Conservation (phyloP, 2,113 vertebrate genomes). For the Neodontobutis hainanensis region DNA sequence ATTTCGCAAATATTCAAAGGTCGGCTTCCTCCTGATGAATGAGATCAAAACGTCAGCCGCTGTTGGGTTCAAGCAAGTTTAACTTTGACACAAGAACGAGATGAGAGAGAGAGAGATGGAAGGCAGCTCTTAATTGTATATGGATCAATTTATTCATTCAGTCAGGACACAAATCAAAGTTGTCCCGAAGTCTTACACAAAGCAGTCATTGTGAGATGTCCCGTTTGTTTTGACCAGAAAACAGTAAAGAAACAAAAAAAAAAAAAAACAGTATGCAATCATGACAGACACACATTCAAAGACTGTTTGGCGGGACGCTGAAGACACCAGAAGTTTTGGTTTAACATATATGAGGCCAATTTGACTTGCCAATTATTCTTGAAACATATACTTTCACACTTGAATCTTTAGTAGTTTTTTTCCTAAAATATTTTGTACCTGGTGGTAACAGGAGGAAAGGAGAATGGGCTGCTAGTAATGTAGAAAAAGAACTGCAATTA, state of each 20-base stretch:
- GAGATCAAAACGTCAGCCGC: background rate
- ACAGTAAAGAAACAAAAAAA: slow-evolving; percentile 45
- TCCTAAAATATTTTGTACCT: slow-evolving; percentile 57
- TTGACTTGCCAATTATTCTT: slow-evolving; percentile 30
- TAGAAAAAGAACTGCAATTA: slow-evolving; percentile 68
- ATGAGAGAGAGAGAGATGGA: slow-evolving; percentile 40
- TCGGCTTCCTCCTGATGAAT: background rate
- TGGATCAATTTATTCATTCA: slow-evolving; percentile 82
- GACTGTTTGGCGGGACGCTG: slow-evolving; percentile 45
- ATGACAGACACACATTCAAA: slow-evolving; percentile 76
- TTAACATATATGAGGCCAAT: slow-evolving; percentile 39
- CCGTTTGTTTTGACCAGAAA: slow-evolving; percentile 64
- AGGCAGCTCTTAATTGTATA: slow-evolving; percentile 65
- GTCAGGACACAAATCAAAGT: slow-evolving; percentile 62
- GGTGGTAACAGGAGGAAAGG: slow-evolving; percentile 24
- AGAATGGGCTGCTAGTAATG: slow-evolving; percentile 28
- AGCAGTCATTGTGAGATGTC: slow-evolving; percentile 66
- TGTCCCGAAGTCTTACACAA: slow-evolving; percentile 77
- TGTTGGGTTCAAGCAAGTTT: background rate
- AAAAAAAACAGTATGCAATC: slow-evolving; percentile 52
- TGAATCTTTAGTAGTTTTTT: slow-evolving; percentile 45
- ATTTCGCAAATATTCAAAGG: slow-evolving; percentile 7
- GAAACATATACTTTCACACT: slow-evolving; percentile 60
- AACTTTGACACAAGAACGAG: background rate
- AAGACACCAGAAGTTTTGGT: slow-evolving; percentile 12